Conservation (phyloP, 2,113 vertebrate species). For the Scomber japonicus region DNA sequence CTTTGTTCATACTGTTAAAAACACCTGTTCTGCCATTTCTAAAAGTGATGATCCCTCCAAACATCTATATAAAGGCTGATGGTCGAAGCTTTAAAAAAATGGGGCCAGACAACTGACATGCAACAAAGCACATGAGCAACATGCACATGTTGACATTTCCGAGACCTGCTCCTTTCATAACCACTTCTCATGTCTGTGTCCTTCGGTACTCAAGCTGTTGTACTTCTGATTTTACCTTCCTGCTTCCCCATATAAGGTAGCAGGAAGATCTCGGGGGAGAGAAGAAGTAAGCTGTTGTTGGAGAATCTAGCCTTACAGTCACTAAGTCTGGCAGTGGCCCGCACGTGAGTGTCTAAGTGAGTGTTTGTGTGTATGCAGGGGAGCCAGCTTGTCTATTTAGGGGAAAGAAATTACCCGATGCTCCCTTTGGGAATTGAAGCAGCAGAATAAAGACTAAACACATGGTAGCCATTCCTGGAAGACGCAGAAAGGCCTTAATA, state of each 20-base stretch:
- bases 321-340: conserved; percentile 37
- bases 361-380: conserved; percentile 14
- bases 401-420: conserved; percentile 49
- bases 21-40: neutral
- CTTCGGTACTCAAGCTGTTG: conserved; percentile 22
- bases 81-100: neutral
- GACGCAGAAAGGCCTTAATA: conserved; percentile 40
- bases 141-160: neutral
- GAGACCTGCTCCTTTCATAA: conserved; percentile 2
- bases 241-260: conserved; percentile 52
- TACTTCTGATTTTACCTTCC: conserved; percentile 48
- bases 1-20: conserved; percentile 8
- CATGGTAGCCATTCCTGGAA: conserved; percentile 47
- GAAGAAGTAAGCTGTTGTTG: conserved; percentile 45
- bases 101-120: too few species aligned
- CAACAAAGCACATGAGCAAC: neutral
- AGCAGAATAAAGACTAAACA: conserved; percentile 58
- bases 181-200: neutral
- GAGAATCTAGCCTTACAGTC: conserved; percentile 42
- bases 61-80: conserved; percentile 2
- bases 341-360: conserved; percentile 27
- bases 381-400: conserved; percentile 63
- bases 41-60: neutral
- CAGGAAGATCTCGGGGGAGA: conserved; percentile 48
- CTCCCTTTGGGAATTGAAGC: conserved; percentile 43